phyloP scores from a whole-genome alignment of 1,140 invertebrate genomes.

The Drosophila mayri region DNA sequence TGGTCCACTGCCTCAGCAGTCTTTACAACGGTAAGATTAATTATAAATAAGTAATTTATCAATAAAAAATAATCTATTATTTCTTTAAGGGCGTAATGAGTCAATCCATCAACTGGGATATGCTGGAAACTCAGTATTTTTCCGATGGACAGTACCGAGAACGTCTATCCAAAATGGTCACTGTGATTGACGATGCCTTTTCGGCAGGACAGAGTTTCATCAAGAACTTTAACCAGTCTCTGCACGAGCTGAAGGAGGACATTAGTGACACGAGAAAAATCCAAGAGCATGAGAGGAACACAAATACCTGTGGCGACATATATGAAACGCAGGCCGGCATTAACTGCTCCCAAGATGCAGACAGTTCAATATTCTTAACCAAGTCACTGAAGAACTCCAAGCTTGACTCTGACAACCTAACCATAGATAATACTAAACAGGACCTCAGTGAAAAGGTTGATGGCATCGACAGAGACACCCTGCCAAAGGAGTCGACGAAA shows the following conservation, averaged over 20 bases:
- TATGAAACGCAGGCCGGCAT: constrained; percentile 26
- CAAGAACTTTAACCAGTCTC: constrained; percentile 89
- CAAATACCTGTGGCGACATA: constrained; percentile 37
- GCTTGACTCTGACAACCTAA: constrained; percentile 32
- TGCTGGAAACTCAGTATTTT: constrained; percentile 95
- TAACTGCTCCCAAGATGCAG: constrained; percentile 6
- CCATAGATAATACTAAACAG: constrained; percentile 43
- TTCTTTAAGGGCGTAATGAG: constrained; percentile 95
- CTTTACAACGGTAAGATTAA: constrained; percentile 92
- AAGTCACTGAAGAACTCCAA: constrained; percentile 47
- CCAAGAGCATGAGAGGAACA: constrained; percentile 30
- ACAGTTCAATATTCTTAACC: constrained; percentile 59
- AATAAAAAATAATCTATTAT: neutral
- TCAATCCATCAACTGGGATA: constrained; percentile 96
- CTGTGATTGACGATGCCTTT: constrained; percentile 90
- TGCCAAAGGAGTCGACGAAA: constrained; percentile 5
- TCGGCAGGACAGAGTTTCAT: constrained; percentile 93
- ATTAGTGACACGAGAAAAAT: constrained; percentile 79
- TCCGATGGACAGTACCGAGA: constrained; percentile 93
- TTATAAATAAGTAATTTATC: neutral
- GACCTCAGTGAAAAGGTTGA: constrained; percentile 26
- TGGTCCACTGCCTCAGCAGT: constrained; percentile 98
- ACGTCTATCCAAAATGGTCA: constrained; percentile 93
- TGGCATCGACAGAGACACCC: constrained; percentile 9
- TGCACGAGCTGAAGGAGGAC: constrained; percentile 83